phyloP scores from a whole-genome alignment of 2,888 invertebrate species.

The Lasius fuliginosus region DNA sequence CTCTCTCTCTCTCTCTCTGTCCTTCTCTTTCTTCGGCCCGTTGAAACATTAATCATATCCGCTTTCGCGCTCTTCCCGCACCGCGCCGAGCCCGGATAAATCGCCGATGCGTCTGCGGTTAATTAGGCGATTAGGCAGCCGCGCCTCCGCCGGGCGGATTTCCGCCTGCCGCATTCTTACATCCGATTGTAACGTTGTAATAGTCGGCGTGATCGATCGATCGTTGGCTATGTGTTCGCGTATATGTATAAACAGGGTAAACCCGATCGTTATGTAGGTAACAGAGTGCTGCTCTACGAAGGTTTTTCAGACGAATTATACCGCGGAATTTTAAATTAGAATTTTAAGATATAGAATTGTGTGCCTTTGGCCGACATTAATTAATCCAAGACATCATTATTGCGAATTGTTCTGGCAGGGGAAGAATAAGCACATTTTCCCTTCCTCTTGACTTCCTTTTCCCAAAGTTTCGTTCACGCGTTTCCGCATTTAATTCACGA shows the following conservation, averaged over 20 bases:
- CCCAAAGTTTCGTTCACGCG: not conserved
- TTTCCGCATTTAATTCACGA: slow-evolving; percentile 8
- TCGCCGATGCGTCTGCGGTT: slow-evolving; percentile 47
- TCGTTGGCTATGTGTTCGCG: not conserved
- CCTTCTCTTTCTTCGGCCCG: not conserved
- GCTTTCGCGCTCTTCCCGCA: not conserved
- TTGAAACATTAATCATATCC: slow-evolving; percentile 50
- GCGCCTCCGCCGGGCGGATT: slow-evolving; percentile 26
- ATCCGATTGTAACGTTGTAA: slow-evolving; percentile 38
- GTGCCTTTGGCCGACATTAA: not conserved
- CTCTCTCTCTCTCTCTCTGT: not conserved
- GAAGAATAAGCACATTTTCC: not conserved
- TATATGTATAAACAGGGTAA: not conserved
- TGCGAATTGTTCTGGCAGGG: not conserved
- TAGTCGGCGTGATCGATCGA: slow-evolving; percentile 24
- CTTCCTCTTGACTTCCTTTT: not conserved
- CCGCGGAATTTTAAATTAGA: not conserved
- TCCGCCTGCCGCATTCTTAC: slow-evolving; percentile 37
- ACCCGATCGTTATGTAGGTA: not conserved
- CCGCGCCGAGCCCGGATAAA: slow-evolving; percentile 22
- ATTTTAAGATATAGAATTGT: not conserved
- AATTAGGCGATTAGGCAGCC: slow-evolving; percentile 52
- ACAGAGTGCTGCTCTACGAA: not conserved
- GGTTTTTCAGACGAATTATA: not conserved
- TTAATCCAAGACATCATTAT: not conserved